phyloP scores from a whole-genome alignment of 2,797 vertebrate genomes.

The Selene dorsalis region DNA sequence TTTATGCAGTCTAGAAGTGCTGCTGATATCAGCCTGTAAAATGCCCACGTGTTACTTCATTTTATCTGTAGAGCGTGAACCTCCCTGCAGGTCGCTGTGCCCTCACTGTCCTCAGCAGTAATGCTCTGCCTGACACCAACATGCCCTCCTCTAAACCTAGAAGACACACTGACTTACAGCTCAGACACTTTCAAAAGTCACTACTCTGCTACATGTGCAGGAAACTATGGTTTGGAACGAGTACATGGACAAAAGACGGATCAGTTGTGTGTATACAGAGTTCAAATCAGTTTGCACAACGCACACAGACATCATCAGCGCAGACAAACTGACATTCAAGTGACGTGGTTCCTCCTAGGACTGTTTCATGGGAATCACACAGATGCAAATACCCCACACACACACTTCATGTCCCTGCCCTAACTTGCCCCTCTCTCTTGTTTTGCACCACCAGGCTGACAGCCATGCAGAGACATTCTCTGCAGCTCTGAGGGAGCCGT shows the following conservation, averaged over 20 bases:
- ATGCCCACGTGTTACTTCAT: neutral
- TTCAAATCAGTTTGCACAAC: neutral
- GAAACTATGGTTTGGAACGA: neutral
- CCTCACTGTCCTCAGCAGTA: neutral
- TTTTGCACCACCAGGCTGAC: slow-evolving; percentile 67
- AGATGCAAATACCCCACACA: slow-evolving; percentile 44
- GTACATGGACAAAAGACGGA: neutral
- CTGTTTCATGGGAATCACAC: slow-evolving; percentile 61
- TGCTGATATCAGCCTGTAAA: neutral
- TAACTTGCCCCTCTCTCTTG: slow-evolving; percentile 75
- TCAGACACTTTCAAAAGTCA: neutral
- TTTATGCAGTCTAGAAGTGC: neutral
- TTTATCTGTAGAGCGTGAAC: slow-evolving; percentile 3
- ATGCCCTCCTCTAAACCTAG: neutral
- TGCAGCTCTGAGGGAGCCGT: slow-evolving; percentile 54
- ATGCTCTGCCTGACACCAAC: neutral
- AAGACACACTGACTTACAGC: neutral
- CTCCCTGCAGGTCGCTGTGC: neutral
- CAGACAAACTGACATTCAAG: slow-evolving; percentile 22
- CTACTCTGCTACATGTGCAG: neutral
- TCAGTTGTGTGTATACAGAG: neutral
- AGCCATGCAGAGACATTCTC: slow-evolving; percentile 59
- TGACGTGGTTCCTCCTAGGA: slow-evolving; percentile 37
- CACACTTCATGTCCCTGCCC: slow-evolving; percentile 70
- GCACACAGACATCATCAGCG: neutral